Conservation (phyloP, 2,888 invertebrate species). For the Tuberolachnus salignus region DNA sequence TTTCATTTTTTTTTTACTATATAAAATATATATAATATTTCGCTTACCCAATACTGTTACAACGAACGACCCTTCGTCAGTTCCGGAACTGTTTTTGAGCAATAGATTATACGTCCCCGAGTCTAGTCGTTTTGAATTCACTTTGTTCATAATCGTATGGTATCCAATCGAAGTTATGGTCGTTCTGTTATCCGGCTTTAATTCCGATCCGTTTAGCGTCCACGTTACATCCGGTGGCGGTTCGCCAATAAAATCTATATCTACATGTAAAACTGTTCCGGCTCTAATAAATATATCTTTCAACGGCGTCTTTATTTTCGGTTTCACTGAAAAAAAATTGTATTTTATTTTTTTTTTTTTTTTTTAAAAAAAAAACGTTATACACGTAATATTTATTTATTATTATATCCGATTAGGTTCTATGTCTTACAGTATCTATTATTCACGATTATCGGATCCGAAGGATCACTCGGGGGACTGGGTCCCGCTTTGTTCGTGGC, state of each 20-base stretch:
- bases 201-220: conserved; percentile 76
- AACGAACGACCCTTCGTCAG: conserved; percentile 90
- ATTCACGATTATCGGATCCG: conserved; percentile 85
- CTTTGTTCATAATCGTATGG: conserved; percentile 89
- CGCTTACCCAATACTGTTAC: conserved; percentile 77
- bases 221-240: conserved; percentile 89
- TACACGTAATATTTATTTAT: background rate
- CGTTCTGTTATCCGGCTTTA: conserved; percentile 75
- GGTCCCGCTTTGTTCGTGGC: conserved; percentile 95
- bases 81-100: conserved; percentile 90
- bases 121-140: conserved; percentile 89
- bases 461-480: conserved; percentile 92
- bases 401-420: too few relatives aligned
- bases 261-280: conserved; percentile 87
- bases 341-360: too few relatives aligned
- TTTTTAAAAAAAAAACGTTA: background rate
- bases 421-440: conserved; percentile 74
- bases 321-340: conserved; percentile 80
- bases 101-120: conserved; percentile 88
- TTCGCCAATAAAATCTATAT: conserved; percentile 91
- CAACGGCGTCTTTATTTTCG: conserved; percentile 90
- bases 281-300: conserved; percentile 90
- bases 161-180: conserved; percentile 90
- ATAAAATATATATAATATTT: conserved; percentile 20
- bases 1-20: background rate